Percentiles rank a stretch among this genome's conserved stretches.
Conservation (phyloP, 2,797 vertebrate species). For the Rhinella marina region DNA sequence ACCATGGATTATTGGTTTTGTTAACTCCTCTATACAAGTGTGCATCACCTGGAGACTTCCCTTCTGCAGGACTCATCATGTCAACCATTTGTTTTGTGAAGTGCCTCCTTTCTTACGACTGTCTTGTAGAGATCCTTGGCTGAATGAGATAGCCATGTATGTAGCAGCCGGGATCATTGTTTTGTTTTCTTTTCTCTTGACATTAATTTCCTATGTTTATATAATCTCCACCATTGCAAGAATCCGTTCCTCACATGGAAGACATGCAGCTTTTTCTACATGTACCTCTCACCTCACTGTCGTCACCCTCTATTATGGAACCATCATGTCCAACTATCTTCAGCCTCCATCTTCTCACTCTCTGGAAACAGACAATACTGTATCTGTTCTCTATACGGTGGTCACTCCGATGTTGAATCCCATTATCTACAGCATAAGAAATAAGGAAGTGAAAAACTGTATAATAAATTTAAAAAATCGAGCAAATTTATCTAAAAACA, state of each 20-base stretch:
- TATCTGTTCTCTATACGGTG: not conserved
- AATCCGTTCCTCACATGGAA: not conserved
- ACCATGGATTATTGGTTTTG: not conserved
- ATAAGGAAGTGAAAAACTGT: not conserved
- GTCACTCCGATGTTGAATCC: conserved; percentile 27
- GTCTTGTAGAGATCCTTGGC: not conserved
- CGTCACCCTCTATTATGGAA: not conserved
- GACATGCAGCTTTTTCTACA: not conserved
- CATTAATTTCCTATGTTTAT: not conserved
- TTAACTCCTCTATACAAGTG: not conserved
- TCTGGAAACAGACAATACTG: not conserved
- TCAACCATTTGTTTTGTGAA: not conserved
- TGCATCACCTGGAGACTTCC: not conserved
- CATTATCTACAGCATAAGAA: conserved; percentile 21
- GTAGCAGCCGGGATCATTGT: not conserved
- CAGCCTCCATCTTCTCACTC: not conserved
- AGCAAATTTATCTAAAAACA: too few relatives aligned
- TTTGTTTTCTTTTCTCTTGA: not conserved
- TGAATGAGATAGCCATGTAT: not conserved
- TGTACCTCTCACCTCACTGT: not conserved
- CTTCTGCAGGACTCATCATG: not conserved
- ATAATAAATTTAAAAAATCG: not conserved
- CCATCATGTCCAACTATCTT: not conserved
- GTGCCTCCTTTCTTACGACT: not conserved
- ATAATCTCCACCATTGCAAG: not conserved